phyloP scores from a whole-genome alignment of 1,140 invertebrate species.

The Megalopta genalis region DNA sequence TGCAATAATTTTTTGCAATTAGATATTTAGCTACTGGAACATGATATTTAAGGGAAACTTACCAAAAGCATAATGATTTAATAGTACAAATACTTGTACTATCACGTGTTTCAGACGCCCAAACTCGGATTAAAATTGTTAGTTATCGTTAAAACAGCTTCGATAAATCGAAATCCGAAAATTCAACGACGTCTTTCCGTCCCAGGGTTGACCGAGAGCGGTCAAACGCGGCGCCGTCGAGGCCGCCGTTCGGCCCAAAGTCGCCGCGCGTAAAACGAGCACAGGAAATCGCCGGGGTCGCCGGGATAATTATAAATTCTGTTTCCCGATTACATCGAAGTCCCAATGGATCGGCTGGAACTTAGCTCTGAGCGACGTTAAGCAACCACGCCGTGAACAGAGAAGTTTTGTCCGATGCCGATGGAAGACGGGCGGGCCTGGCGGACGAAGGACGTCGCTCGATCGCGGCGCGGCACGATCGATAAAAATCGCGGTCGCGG shows the following conservation, averaged over 20 bases:
- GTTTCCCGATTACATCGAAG: conserved; percentile 61
- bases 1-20: no score
- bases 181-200: no score
- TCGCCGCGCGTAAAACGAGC: conserved; percentile 13
- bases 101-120: no score
- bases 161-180: no score
- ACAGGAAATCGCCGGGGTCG: conserved; percentile 42
- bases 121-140: no score
- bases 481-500: neutral
- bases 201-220: no score
- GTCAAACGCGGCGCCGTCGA: conserved; percentile 3
- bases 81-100: no score
- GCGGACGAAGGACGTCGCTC: neutral
- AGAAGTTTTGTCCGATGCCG: conserved; percentile 62
- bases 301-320: conserved; percentile 69
- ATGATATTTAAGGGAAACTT: no score
- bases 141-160: no score
- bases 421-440: neutral
- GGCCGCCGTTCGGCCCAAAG: conserved; percentile 21
- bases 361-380: conserved; percentile 46
- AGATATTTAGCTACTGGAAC: no score
- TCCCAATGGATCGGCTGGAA: conserved; percentile 59
- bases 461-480: neutral
- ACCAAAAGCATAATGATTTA: no score
- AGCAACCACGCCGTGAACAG: conserved; percentile 47